Evolutionary conservation across 2,113 vertebrate species (phyloP), one percentile per base, ranked within the genome.

Genomic region (Ciconia boyciana): DNA sequence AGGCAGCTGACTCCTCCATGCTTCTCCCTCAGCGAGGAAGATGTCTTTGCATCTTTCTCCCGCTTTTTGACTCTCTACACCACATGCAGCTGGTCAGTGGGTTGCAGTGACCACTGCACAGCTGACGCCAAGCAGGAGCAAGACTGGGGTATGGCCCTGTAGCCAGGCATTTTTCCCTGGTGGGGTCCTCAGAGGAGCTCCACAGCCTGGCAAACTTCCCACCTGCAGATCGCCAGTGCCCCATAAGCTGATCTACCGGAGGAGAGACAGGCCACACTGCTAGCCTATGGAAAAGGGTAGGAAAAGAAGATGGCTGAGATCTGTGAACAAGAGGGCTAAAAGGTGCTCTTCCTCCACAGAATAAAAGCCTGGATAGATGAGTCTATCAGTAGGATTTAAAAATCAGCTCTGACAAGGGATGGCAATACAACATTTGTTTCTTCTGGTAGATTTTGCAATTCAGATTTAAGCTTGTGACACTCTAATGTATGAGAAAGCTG

Each of bases 391-490:
- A 71, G 39, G 78, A 71, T 89, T 89, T 91, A 13, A 94, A 97
- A 90, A 94, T 85, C 81, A 64, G 18, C 43, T 97, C 87, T 70
- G 39, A 95, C 87, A 95, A 94, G 94, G 91, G 49, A 83, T 93
- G n/a, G 94, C 58, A 97, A 94, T 95, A 85, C 46, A 82, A 82
- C 72, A 91, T 94, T 96, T 94, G 68, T 93, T 97, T 95, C 91
- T 91, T 94, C 70, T 96, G 87, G 54, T 95, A 88, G 78, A 70
- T 95, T 97, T 94, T 95, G 94, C 96, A 95, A 97, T 97, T 96
- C 92, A 95, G 92, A 96, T 97, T 97, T 87, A 80, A 94, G 29
- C 89, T 94, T 96, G 93, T 97, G 96, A 97, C 85, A 95, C 70
- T 79, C 57, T 25, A 83, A 62, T 74, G 75, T 89, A 91, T 89